Evolutionary conservation across 2,113 vertebrate genomes (phyloP).

Genomic region (pig (Sus scrofa)): T2T-Sscrofa CM000814.6:90494001-90494500

Average conservation of each 20-base stretch:
- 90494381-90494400: too few species aligned
- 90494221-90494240: neutral
- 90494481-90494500: too few species aligned
- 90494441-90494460: too few species aligned
- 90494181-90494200: neutral
- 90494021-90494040: neutral
- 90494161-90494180: conserved; percentile 45
- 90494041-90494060: neutral
- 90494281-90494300: neutral
- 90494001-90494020: conserved; percentile 9
- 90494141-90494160: neutral
- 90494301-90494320: neutral
- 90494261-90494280: neutral
- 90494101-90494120: neutral
- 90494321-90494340: neutral
- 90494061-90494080: conserved; percentile 3
- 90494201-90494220: neutral
- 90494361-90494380: too few species aligned
- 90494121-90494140: conserved; percentile 38
- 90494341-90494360: too few species aligned
- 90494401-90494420: too few species aligned
- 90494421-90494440: too few species aligned
- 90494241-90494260: conserved; percentile 32
- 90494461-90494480: too few species aligned
- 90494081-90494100: neutral